Evolutionary conservation across 2,797 vertebrate species (phyloP).

Genomic region (Tragopan temminckii): DNA sequence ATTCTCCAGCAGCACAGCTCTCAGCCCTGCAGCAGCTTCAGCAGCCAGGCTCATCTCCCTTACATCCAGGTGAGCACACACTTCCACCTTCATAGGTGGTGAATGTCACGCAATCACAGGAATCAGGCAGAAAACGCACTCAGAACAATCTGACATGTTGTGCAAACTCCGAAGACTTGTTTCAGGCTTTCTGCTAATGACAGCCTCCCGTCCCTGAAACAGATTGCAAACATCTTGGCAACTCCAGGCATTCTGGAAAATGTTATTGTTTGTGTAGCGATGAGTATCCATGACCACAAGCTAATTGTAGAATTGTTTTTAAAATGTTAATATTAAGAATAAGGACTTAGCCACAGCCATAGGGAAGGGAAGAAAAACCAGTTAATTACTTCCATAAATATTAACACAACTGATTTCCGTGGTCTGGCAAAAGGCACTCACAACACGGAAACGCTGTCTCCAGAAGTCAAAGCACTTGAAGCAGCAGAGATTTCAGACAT

Average conservation of each 20-base stretch:
- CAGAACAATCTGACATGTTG: not conserved
- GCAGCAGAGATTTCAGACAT: not conserved
- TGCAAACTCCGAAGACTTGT: not conserved
- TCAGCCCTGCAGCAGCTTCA: not conserved
- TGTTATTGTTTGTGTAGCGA: not conserved
- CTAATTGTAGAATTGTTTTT: not conserved
- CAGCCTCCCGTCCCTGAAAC: not conserved
- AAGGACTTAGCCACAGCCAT: not conserved
- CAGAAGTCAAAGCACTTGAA: not conserved
- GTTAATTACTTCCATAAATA: slow-evolving; percentile 52
- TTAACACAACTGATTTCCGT: slow-evolving; percentile 27
- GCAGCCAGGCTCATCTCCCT: too few relatives aligned
- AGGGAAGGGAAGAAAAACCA: not conserved
- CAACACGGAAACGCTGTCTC: not conserved
- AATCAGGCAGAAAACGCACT: not conserved
- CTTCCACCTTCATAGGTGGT: not conserved
- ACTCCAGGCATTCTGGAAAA: not conserved
- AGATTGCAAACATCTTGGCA: slow-evolving; percentile 1
- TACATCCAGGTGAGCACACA: accelerated
- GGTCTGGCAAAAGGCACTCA: slow-evolving; percentile 2
- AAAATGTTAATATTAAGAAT: not conserved
- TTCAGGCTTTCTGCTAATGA: not conserved
- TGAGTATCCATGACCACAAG: not conserved
- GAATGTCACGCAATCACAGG: not conserved
- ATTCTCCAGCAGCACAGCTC: not conserved